Evolutionary conservation across 2,797 vertebrate genomes (phyloP), one percentile per base, ranked within the genome.

Genomic region (Chloroceryle amazona): DNA sequence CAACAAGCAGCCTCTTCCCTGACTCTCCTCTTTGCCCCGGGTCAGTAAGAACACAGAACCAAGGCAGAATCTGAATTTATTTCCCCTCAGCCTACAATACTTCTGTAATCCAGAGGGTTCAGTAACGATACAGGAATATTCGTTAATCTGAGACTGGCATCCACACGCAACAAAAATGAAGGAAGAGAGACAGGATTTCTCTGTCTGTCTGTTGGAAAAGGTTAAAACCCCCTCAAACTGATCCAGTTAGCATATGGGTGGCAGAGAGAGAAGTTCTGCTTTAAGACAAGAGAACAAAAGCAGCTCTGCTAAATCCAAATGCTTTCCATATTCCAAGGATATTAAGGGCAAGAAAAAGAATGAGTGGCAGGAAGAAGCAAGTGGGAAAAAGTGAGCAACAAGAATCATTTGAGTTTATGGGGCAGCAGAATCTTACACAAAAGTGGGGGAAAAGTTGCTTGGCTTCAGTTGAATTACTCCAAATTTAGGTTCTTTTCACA

Each of bases 271-370:
- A 81, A 42, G 25, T 2, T 33, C 7, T 44, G 8, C 31, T 94
- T 85, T 70, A 91, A 86, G 28, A 60, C 29, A 0, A 0, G 3
- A 66, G 83, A 88, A 86, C 80, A 93, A 95, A 96, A 86, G 46
- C 17, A n/a, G 25, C 54, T 90, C 57, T 68, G 74, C 75, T 65
- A 83, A 94, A 81, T 29, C 58, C 51, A 96, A 92, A 96, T 79
- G 35, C 10, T 92, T 96, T 95, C 89, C 65, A 74, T 83, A 85
- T 91, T 94, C 39, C 39, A 78, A 81, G 57, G 44, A 83, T 62
- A 46, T 78, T 85, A 82, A 85, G 42, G 75, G 35, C 23, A 73
- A 65, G 61, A 75, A 57, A 90, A 79, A 55, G 26, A 93, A 42
- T 49, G 29, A 75, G 86, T 25, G 28, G 29, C 29, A 85, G 63